Evolutionary conservation across 2,797 vertebrate species (phyloP).

Genomic region (Sandelia bainsii): DNA sequence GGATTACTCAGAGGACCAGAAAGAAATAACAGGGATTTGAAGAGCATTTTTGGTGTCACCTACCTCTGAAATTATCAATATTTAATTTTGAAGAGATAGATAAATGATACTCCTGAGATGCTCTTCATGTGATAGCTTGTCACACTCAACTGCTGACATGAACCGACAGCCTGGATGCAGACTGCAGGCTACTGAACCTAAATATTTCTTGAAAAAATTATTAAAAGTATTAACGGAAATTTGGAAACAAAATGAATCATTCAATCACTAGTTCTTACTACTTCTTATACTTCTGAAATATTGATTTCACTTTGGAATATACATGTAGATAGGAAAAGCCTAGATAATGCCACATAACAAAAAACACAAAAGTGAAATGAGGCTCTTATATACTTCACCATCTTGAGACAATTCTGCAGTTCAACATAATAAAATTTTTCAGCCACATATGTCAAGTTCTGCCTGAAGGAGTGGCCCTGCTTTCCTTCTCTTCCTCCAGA

Average conservation of each 20-base stretch:
- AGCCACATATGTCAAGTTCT: constrained; percentile 53
- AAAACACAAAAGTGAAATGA: background rate
- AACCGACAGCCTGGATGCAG: constrained; percentile 23
- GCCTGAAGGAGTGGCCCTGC: constrained; percentile 60
- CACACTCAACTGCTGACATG: constrained; percentile 28
- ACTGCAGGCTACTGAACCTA: background rate
- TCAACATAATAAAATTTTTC: constrained; percentile 35
- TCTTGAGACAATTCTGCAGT: constrained; percentile 24
- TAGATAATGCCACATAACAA: background rate
- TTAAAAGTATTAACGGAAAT: constrained; percentile 7
- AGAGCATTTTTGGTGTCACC: constrained; percentile 51
- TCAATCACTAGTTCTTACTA: background rate
- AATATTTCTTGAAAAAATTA: constrained; percentile 15
- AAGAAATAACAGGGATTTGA: constrained; percentile 46
- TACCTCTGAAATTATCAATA: constrained; percentile 63
- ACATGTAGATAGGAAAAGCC: background rate
- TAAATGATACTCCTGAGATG: constrained; percentile 51
- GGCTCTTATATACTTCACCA: background rate
- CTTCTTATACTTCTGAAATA: background rate
- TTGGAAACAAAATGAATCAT: background rate
- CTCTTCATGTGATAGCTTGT: constrained; percentile 25
- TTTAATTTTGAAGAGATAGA: constrained; percentile 70
- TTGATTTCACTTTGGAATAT: constrained; percentile 2
- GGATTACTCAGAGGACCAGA: constrained; percentile 22
- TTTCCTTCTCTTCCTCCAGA: constrained; percentile 54